These are phyloP conservation scores for Heliothis virescens DNA, from an alignment of 1,140 invertebrate genomes.

Conservation along the genomic window DNA sequence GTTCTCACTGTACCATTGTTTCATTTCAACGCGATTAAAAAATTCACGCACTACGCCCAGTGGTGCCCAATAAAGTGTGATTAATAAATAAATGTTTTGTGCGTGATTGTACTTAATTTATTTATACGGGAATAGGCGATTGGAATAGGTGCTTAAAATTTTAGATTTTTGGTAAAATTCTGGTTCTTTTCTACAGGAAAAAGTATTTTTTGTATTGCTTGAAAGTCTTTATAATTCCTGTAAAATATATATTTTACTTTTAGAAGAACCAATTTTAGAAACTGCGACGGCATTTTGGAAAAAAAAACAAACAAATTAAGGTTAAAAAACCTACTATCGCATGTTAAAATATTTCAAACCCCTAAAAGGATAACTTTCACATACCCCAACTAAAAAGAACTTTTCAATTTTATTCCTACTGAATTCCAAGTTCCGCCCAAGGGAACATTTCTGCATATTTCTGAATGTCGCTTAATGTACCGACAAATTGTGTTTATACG, in stretches of 20 bases:
- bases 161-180: not conserved
- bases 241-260: too few species aligned
- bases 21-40: slow-evolving; percentile 42
- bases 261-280: too few species aligned
- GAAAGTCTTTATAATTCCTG: too few species aligned
- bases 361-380: not conserved
- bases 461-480: not conserved
- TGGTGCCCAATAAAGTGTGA: slow-evolving; percentile 8
- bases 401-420: too few species aligned
- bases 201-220: too few species aligned
- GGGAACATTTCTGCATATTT: not conserved
- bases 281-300: too few species aligned
- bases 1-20: slow-evolving; percentile 19
- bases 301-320: too few species aligned
- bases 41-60: slow-evolving; percentile 28
- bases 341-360: too few species aligned
- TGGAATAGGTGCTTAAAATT: slow-evolving; percentile 3
- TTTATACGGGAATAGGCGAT: slow-evolving; percentile 14
- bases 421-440: too few species aligned
- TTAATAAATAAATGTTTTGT: slow-evolving; percentile 42
- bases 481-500: slow-evolving; percentile 13
- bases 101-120: slow-evolving; percentile 34
- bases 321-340: too few species aligned
- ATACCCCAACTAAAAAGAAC: too few species aligned
- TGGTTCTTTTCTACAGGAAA: too few species aligned